Percentiles rank a stretch among this genome's conserved stretches.
phyloP scores from a whole-genome alignment of 2,888 invertebrate species.

The Carpatolechia fugitivella region DNA sequence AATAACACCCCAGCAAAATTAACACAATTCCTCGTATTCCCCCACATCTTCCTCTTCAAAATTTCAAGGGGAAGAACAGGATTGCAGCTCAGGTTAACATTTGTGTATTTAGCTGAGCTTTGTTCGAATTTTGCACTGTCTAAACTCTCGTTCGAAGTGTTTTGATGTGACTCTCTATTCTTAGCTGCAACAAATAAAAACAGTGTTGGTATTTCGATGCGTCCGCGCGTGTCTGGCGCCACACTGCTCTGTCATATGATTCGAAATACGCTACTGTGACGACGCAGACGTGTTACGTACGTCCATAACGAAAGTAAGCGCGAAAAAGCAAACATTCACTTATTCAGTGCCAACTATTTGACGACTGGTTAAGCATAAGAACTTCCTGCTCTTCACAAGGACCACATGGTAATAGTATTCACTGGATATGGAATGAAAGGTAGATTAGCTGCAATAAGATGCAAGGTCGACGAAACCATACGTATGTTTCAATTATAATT shows the following conservation, averaged over 20 bases:
- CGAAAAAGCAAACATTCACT: slow-evolving; percentile 35
- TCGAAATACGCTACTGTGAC: slow-evolving; percentile 30
- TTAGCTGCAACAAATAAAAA: slow-evolving; percentile 58
- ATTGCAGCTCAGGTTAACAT: slow-evolving; percentile 36
- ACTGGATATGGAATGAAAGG: background rate
- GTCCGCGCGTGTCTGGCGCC: slow-evolving; percentile 58
- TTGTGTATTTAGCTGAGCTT: slow-evolving; percentile 29
- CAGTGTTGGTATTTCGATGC: slow-evolving; percentile 21
- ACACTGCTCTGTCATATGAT: slow-evolving; percentile 68
- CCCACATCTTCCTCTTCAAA: slow-evolving; percentile 63
- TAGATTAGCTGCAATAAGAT: too few relatives aligned
- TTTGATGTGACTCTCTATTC: slow-evolving; percentile 68
- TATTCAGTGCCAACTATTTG: background rate
- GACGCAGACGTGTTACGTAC: slow-evolving; percentile 11
- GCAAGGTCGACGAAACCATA: slow-evolving; percentile 52
- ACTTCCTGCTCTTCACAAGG: slow-evolving; percentile 10
- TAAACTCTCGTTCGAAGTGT: slow-evolving; percentile 45
- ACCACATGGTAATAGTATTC: slow-evolving; percentile 9
- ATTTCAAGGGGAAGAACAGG: slow-evolving; percentile 33
- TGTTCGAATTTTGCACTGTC: slow-evolving; percentile 44
- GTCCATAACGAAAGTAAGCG: slow-evolving; percentile 37
- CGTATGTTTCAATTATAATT: slow-evolving; percentile 22
- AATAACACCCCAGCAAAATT: slow-evolving; percentile 54
- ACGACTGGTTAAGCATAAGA: background rate
- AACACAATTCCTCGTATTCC: slow-evolving; percentile 57